These are phyloP conservation scores for Eupithecia pulchellata DNA, from an alignment of 2,888 invertebrate species.

Conservation along the genomic window DNA sequence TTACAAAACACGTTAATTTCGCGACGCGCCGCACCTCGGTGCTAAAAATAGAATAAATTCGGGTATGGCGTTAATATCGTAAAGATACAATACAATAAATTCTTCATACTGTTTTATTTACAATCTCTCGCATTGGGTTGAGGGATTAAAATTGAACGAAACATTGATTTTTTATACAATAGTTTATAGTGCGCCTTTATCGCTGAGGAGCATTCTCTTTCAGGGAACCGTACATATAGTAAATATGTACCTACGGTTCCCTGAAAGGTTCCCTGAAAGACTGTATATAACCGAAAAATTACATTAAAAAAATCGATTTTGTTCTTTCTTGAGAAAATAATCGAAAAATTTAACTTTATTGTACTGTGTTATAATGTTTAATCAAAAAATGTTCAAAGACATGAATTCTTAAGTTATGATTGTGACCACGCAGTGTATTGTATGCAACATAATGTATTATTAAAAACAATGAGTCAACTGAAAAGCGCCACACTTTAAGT, in stretches of 20 bases:
- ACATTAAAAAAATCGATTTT: too few relatives aligned
- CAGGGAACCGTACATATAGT: too few relatives aligned
- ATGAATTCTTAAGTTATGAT: not conserved
- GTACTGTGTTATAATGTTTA: too few relatives aligned
- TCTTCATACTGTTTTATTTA: too few relatives aligned
- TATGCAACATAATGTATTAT: not conserved
- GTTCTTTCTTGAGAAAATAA: too few relatives aligned
- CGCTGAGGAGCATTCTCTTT: not conserved
- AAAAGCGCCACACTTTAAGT: not conserved
- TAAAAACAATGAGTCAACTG: slow-evolving; percentile 13
- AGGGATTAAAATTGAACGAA: too few relatives aligned
- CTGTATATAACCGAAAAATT: too few relatives aligned
- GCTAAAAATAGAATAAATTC: slow-evolving; percentile 18
- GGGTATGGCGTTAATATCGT: not conserved
- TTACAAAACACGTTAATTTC: slow-evolving; percentile 43
- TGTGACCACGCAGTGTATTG: not conserved
- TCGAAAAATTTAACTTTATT: not conserved
- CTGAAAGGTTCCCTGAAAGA: too few relatives aligned
- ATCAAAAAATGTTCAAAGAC: too few relatives aligned
- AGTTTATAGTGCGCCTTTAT: not conserved
- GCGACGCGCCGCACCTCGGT: slow-evolving; percentile 34
- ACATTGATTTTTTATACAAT: not conserved
- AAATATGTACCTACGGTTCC: too few relatives aligned
- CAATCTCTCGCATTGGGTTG: too few relatives aligned
- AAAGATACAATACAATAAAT: not conserved